Conservation (phyloP, 2,797 vertebrate genomes). For the Halcyon leucocephala region DNA sequence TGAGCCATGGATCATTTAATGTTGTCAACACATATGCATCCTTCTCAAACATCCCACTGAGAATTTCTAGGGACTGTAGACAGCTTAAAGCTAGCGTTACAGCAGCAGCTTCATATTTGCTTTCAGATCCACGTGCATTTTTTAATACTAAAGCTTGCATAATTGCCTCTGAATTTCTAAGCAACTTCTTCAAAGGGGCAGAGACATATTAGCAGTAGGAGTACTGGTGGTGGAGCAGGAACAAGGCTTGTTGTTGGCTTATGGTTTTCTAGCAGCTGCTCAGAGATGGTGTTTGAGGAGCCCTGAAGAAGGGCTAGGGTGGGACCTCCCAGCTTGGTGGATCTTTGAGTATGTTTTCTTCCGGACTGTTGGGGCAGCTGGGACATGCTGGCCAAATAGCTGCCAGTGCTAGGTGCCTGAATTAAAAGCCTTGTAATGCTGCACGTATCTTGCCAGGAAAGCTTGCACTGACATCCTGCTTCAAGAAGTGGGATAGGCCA, state of each 20-base stretch:
- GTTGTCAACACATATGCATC: conserved; percentile 64
- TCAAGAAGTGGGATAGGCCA: neutral
- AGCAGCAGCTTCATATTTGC: conserved; percentile 49
- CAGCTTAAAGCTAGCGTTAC: conserved; percentile 49
- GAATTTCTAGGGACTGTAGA: conserved; percentile 59
- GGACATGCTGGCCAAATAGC: neutral
- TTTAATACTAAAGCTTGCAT: conserved; percentile 75
- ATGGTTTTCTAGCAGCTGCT: neutral
- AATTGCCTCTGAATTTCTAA: conserved; percentile 72
- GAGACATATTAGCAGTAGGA: neutral
- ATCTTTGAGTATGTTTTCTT: neutral
- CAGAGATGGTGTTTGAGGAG: neutral
- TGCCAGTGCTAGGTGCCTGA: neutral
- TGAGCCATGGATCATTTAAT: conserved; percentile 68
- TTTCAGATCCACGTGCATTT: conserved; percentile 65
- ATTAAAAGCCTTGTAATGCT: neutral
- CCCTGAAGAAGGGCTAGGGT: neutral
- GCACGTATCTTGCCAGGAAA: neutral
- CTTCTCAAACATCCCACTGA: conserved; percentile 68
- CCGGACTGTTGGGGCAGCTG: neutral
- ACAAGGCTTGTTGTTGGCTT: neutral
- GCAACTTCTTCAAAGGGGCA: conserved; percentile 48
- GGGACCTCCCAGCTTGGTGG: neutral
- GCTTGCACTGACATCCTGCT: neutral
- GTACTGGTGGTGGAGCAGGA: neutral